Percentiles rank a stretch among this genome's conserved stretches.
Conservation (phyloP, 2,113 vertebrate genomes). For the Actenoides hombroni region DNA sequence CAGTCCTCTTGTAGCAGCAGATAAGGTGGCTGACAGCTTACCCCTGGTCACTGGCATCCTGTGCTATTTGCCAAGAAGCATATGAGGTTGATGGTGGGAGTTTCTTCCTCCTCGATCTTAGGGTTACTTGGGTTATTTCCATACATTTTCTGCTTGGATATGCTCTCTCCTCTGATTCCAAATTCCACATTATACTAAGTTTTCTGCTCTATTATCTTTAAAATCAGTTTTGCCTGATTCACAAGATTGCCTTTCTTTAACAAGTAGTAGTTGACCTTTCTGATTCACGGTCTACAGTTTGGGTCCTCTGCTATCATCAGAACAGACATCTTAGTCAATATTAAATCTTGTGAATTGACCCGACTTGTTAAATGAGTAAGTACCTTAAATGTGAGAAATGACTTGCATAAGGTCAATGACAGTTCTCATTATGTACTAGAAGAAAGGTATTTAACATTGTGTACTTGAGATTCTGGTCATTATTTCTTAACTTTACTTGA, state of each 20-base stretch:
- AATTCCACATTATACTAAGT: background rate
- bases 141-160: background rate
- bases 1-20: background rate
- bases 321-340: conserved; percentile 37
- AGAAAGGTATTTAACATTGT: background rate
- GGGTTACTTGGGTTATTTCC: background rate
- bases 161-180: background rate
- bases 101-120: background rate
- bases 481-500: background rate
- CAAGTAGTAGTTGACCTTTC: background rate
- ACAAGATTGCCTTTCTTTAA: background rate
- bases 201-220: background rate
- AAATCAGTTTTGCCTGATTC: background rate
- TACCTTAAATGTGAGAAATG: background rate
- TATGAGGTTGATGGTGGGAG: background rate
- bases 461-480: background rate
- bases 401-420: conserved; percentile 22
- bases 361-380: background rate
- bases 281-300: background rate
- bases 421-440: background rate
- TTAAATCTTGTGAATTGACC: conserved; percentile 34
- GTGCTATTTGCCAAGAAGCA: background rate
- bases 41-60: background rate
- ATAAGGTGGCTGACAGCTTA: background rate
- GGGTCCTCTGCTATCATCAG: background rate